Evolutionary conservation across 2,797 vertebrate species (phyloP), one percentile per base, ranked within the genome.

Genomic region (Rhynchotus rufescens): DNA sequence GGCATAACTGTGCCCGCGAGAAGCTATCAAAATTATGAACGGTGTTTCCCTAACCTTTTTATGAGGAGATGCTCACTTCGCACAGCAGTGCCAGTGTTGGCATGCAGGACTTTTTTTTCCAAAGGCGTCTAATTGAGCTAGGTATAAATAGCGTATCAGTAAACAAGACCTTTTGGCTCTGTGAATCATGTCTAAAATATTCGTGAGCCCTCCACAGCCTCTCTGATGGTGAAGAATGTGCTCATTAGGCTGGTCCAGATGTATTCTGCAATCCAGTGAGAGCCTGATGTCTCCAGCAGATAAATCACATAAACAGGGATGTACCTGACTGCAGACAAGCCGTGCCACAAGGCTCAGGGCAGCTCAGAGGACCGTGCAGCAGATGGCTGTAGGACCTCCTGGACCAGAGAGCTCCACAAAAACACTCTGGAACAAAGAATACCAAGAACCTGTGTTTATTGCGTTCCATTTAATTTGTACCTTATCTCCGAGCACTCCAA

Each of bases 61-160:
- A 80, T 11, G 77, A 79, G 80, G 71, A 83, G 86, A 62, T 25
- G 20, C 90, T 94, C 86, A 28, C 92, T 94, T 88, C 85, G 71
- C 87, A 80, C 73, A 68, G 75, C 80, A 30, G 52, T 77, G 88
- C 88, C 80, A 88, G 52, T 10, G 57, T 69, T 87, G 65, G 73
- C 85, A 88, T 81, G 80, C 62, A 36, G 26, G 57, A 47, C 74
- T 86, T 71, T 26, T 26, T 95, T 60, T 79, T 36, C 75, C 80
- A 40, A 86, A 78, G 90, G 72, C 95, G 89, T 90, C 97, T 89
- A 92, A 92, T 88, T 87, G 83, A 85, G 83, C 49, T 84, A 86
- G 89, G 93, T 96, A 96, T 96, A 96, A 96, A 96, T 95, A 96
- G 95, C 79, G 8, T 92, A 96, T 94, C 95, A 94, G 93, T 94